These are phyloP conservation scores for Netelia inedita DNA, from an alignment of 2,888 invertebrate species.

Conservation along the genomic window DNA sequence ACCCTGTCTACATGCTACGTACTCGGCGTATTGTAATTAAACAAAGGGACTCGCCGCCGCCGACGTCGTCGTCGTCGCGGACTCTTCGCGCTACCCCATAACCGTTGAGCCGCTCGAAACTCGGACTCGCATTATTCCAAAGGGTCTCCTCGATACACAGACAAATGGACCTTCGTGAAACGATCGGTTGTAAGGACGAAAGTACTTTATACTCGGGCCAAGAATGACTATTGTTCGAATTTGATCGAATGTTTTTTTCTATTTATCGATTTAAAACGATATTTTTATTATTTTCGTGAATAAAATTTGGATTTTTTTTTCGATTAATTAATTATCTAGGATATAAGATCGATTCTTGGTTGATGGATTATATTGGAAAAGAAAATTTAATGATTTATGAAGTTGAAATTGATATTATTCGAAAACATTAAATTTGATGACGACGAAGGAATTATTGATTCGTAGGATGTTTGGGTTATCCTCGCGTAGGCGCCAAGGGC, in stretches of 20 bases:
- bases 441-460: conserved; percentile 53
- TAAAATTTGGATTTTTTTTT: neutral
- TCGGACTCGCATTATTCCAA: conserved; percentile 45
- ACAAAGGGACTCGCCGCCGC: conserved; percentile 76
- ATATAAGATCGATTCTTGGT: neutral
- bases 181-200: conserved; percentile 33
- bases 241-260: too few species aligned
- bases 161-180: conserved; percentile 46
- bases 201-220: neutral
- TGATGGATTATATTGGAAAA: neutral
- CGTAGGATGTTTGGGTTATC: conserved; percentile 8
- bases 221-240: too few species aligned
- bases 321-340: neutral
- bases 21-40: conserved; percentile 80
- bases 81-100: conserved; percentile 42
- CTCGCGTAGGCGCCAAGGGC: conserved; percentile 25
- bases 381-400: neutral
- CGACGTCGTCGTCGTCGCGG: conserved; percentile 50
- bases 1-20: conserved; percentile 78
- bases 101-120: conserved; percentile 55
- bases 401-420: neutral
- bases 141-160: conserved; percentile 59
- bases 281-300: too few species aligned
- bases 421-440: neutral
- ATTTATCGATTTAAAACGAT: too few species aligned